phyloP scores from a whole-genome alignment of 2,113 vertebrate genomes.

The Muntiacus muntjak region DNA sequence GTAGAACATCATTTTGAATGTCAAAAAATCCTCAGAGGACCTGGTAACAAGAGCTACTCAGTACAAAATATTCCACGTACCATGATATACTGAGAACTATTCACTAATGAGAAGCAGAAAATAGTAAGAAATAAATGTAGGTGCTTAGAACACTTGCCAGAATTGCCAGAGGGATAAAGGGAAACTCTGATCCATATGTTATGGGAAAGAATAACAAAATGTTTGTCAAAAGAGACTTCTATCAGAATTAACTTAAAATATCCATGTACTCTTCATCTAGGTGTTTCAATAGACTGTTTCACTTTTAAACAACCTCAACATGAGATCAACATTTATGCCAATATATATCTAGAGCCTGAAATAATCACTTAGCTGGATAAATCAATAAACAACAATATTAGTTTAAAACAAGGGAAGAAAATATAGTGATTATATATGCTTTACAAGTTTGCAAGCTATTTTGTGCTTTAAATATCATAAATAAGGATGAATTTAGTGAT shows the following conservation, averaged over 20 bases:
- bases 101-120: constrained; percentile 64
- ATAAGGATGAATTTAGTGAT: background rate
- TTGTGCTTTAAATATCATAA: constrained; percentile 4
- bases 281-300: background rate
- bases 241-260: constrained; percentile 18
- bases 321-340: background rate
- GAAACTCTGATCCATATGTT: background rate
- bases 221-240: background rate
- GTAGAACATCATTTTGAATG: constrained; percentile 62
- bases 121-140: constrained; percentile 13
- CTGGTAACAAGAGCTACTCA: constrained; percentile 48
- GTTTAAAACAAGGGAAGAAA: constrained; percentile 3
- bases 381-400: background rate
- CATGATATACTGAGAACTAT: background rate
- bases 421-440: background rate
- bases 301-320: background rate
- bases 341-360: background rate
- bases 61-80: constrained; percentile 39
- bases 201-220: background rate
- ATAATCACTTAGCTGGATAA: background rate
- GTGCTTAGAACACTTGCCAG: constrained; percentile 25
- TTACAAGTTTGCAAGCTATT: background rate
- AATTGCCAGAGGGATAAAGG: constrained; percentile 30
- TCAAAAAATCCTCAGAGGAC: constrained; percentile 62
- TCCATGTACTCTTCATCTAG: background rate